Evolutionary conservation across 2,113 vertebrate species (phyloP), one percentile per base, ranked within the genome.

Genomic region (Nycticebus coucang): DNA sequence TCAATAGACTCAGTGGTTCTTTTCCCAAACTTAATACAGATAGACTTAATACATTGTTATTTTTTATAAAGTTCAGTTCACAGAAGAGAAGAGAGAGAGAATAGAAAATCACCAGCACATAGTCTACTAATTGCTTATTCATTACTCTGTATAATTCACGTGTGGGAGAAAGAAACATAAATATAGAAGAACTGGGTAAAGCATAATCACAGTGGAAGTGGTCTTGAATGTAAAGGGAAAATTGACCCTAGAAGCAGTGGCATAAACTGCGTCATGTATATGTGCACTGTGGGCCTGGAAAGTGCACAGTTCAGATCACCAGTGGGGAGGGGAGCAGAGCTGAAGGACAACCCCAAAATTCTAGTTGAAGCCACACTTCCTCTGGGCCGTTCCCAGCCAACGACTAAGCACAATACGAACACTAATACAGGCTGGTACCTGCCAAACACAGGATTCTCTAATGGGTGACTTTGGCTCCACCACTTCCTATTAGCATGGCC

Each of bases 231-330:
- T 66, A 57, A 89, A 53, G 28, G 3, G 28, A 22, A 19, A 45
- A 30, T 35, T 0, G 55, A 59, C 4, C 7, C 7, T 53, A 41
- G 72, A 68, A 55, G 35, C 0, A 41, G 62, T 7, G 18, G 55
- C 9, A 19, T 12, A 18, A 5, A 18, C 21, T 71, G 35, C 6
- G 6, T 30, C 21, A 35, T 2, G 9, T 4, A 3, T 1, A 18
- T 0, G 10, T 1, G 0, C 13, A 1, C 2, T 4, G 41, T 2
- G 5, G 30, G 28, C 33, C 50, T 1, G 0, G 30, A 14, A 22
- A 0, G 41, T 4, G 14, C 11, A 4, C 6, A 14, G 19, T 41
- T 33, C 28, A 53, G 59, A 0, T 37, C 7, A 22, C 24, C n/a
- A 86, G 26, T 24, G 66, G 69, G 21, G 45, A 4, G 26, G 45